Conservation (phyloP, 2,888 invertebrate species). For the Anodontia alba region DNA sequence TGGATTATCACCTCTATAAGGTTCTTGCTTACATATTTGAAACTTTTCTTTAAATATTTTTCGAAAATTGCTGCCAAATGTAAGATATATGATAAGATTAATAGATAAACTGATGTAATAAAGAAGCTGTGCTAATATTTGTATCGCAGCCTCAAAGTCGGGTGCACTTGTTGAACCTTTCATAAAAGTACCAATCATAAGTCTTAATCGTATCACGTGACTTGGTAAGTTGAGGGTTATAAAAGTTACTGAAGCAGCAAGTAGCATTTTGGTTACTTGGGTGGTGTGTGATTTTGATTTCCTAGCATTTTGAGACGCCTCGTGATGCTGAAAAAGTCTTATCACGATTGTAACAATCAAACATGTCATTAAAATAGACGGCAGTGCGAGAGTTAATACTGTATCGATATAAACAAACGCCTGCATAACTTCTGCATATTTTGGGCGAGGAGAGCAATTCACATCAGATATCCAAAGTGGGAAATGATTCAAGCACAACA, state of each 20-base stretch:
- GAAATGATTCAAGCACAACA: constrained; percentile 56
- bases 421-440: constrained; percentile 33
- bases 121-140: constrained; percentile 62
- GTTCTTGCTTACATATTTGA: not conserved
- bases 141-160: constrained; percentile 43
- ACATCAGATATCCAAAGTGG: constrained; percentile 60
- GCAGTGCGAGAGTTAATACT: constrained; percentile 63
- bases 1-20: no score
- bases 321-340: constrained; percentile 14
- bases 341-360: constrained; percentile 27
- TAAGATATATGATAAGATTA: constrained; percentile 69
- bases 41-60: constrained; percentile 62
- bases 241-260: constrained; percentile 73
- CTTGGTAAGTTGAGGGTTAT: constrained; percentile 72
- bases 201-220: constrained; percentile 66
- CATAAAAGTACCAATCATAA: constrained; percentile 48
- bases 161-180: constrained; percentile 33
- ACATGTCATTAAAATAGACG: constrained; percentile 59
- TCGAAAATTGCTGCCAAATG: constrained; percentile 70
- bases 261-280: constrained; percentile 73
- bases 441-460: constrained; percentile 31
- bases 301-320: not conserved
- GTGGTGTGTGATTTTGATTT: constrained; percentile 26
- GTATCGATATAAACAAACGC: constrained; percentile 60
- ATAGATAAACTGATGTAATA: constrained; percentile 74